Base-by-base conservation (phyloP, 2,888 invertebrate species). In the Agonopterix subpropinquella region DNA sequence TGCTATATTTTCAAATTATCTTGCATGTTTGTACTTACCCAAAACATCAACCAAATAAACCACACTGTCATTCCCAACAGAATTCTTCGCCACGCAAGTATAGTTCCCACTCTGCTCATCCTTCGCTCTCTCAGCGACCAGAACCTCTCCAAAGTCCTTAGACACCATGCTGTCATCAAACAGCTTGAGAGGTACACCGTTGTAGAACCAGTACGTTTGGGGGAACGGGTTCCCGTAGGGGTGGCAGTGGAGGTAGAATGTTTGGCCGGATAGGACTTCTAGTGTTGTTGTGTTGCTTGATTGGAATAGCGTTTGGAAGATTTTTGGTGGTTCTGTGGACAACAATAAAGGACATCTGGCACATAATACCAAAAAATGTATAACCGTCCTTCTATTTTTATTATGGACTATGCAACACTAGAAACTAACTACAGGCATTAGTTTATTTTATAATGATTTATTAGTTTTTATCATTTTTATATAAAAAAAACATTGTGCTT, bases 161-260 rank as follows among this genome's bases (percentile, higher is more conserved):
- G 78, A 74, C 1, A 77, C 64, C 79, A 86, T 80, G 0, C 63
- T 70, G 1, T 79, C 75, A 47, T 89, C 90, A 54, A 89, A 90
- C 45, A 89, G 74, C 79, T 90, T 64, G 10, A 89, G 53, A 0
- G 79, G 82, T 0, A 76, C 48, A 1, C 71, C 82, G 41, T 89
- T 89, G 61, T 90, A 91, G 59, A 89, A 89, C 93, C 93, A 93
- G 53, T 87, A 86, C 15, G 93, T 83, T 41, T 80, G 73, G 0
- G 92, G 92, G 2, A 69, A 47, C 0, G 93, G 92, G 57, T 90
- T 89, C 1, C 92, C 93, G 42, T 80, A 80, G 0, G 91, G 90
- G 48, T 90, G 89, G 62, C 92, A 92, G 50, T 81, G 80, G 8
- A 90, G 59, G 47, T 77, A 83, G 56, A 87, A 78, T 0, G 86